Conservation (phyloP, 1,140 invertebrate species). For the Leptopilina boulardi region DNA sequence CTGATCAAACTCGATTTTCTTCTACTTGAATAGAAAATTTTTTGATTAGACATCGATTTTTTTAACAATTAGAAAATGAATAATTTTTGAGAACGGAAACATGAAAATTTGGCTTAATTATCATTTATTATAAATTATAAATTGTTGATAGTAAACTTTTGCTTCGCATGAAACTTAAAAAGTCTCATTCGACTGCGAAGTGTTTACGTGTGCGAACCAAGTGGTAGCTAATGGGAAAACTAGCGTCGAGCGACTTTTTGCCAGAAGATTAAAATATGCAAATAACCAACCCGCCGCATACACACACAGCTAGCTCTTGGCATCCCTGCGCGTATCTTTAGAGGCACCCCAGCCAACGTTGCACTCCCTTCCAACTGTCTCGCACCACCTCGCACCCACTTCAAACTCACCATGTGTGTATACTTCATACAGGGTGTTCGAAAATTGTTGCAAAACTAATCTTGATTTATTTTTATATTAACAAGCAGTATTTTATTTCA, state of each 20-base stretch:
- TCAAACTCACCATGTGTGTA: not conserved
- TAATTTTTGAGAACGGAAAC: not conserved
- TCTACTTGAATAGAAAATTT: too few relatives aligned
- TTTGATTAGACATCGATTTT: too few relatives aligned
- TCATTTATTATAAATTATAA: too few relatives aligned
- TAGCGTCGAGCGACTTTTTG: slow-evolving; percentile 58
- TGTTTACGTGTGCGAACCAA: slow-evolving; percentile 21
- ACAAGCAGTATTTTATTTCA: too few relatives aligned
- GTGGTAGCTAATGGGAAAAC: slow-evolving; percentile 58
- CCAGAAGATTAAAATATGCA: slow-evolving; percentile 66
- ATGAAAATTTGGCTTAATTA: not conserved
- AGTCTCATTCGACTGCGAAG: not conserved
- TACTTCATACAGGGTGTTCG: slow-evolving; percentile 15
- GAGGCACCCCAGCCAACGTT: not conserved
- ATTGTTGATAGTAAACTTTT: not conserved
- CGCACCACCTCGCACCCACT: slow-evolving; percentile 9
- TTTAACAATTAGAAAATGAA: too few relatives aligned
- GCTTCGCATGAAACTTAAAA: not conserved
- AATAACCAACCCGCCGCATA: slow-evolving; percentile 55
- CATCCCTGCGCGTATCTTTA: slow-evolving; percentile 13
- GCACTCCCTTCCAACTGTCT: not conserved
- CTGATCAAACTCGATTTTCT: too few relatives aligned
- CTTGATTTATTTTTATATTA: too few relatives aligned
- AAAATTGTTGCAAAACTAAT: slow-evolving; percentile 25
- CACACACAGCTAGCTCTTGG: not conserved